These are phyloP conservation scores for Tautogolabrus adspersus DNA, from an alignment of 2,113 vertebrate genomes.

Conservation along the genomic window DNA sequence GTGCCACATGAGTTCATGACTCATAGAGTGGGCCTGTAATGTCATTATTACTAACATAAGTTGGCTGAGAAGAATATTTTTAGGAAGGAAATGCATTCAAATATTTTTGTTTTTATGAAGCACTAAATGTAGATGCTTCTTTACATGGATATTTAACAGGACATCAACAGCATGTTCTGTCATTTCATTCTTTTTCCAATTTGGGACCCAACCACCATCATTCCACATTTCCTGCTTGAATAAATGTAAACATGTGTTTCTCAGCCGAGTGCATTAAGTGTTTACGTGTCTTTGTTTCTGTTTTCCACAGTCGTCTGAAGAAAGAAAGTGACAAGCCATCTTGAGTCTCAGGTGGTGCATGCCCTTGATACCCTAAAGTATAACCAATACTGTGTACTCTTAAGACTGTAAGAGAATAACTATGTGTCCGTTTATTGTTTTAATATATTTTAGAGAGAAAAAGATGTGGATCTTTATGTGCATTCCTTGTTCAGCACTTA, in stretches of 20 bases:
- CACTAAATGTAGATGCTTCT: no score
- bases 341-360: slow-evolving; percentile 88
- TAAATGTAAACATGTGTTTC: not conserved
- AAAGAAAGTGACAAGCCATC: slow-evolving; percentile 99
- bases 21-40: no score
- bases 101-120: not conserved
- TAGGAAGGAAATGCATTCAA: not conserved
- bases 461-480: slow-evolving; percentile 87
- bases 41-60: no score
- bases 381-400: slow-evolving; percentile 86
- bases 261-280: not conserved
- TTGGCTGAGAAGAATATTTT: not conserved
- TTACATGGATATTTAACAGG: no score
- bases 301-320: slow-evolving; percentile 93
- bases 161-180: no score
- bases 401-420: slow-evolving; percentile 79
- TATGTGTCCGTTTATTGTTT: slow-evolving; percentile 68
- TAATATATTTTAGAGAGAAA: slow-evolving; percentile 82
- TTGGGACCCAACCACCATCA: not conserved
- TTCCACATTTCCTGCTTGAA: not conserved
- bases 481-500: slow-evolving; percentile 92
- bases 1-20: not conserved
- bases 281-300: slow-evolving; percentile 49
- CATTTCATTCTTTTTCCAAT: no score
- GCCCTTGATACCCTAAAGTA: slow-evolving; percentile 67